Base-by-base conservation (phyloP, 2,113 vertebrate genomes). In the Podilymbus podiceps region DNA sequence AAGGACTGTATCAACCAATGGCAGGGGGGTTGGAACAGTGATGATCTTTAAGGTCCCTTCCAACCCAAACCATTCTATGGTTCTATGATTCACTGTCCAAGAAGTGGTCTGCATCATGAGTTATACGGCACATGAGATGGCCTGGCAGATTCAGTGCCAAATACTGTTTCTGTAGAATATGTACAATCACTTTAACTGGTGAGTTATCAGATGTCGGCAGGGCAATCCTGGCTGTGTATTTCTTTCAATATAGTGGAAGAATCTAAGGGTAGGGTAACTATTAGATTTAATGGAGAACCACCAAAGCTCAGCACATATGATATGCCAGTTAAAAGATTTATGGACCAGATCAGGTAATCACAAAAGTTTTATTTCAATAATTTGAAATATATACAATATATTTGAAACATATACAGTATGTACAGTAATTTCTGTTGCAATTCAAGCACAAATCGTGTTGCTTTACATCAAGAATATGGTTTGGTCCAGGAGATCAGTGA, bases 351-450 rank as follows among this genome's bases (percentile, higher is more conserved):
- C 22, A 53, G 12, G 16, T 50, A 78, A 71, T 78, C 24, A 14
- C 28, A 28, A 18, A 42, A 79, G 33, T 44, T 55, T 13, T 67
- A 42, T 16, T 76, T 83, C 16, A 64, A 2, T 59, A 55, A 64
- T 55, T 38, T 46, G 21, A 83, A 89, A 16, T 12, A 24, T 5
- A 64, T 64, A 24, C 6, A 40, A 11, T 46, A 21, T 16, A 15
- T 76, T 87, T 80, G 38, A 60, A 76, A 38, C 4, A 16, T 6
- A 11, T 27, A 5, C 1, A 28, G 28, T 40, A 18, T 0, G 1
- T 69, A 28, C 1, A 9, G 8, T 24, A 63, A 35, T 60, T 92
- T 59, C 4, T 46, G 6, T 20, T 88, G 11, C 28, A 38, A 66
- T 53, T 28, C 63, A 35, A 85, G 16, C 3, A 21, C 28, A 78